Evolutionary conservation across 2,888 invertebrate genomes (phyloP), one percentile per base, ranked within the genome.

Genomic region (Latrodectus hesperus): DNA sequence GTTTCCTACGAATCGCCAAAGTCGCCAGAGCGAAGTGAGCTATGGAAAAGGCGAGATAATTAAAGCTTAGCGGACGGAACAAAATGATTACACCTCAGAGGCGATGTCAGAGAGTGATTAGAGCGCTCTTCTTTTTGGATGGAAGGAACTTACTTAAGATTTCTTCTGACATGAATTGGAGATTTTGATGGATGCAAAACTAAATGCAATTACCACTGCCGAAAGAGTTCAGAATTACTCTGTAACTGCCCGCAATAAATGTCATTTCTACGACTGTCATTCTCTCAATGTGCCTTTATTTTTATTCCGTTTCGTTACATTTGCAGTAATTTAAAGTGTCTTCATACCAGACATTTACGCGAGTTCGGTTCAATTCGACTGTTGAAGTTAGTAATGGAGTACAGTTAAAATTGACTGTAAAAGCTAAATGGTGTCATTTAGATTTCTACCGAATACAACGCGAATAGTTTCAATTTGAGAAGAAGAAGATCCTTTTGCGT

Each of bases 181-280:
- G 60, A 60, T n/a, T 16, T 60, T 60, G 60, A 60, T 60, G 60
- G 60, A 60, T 60, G 60, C 12, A 60, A 60, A 60, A 60, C 60
- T 16, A 60, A 60, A n/a, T 60, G 60, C 60, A 60, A 60, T 38
- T 38, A 38, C 38, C 38, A 38, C 38, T 38, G 38, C 38, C 38
- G 38, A 38, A 4, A 38, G 38, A 38, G 38, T 38, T 38, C 38
- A 38, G 38, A 38, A 38, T 38, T 38, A 38, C 38, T 38, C 38
- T 38, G 1, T 3, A 38, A 38, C 38, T 38, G 38, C 38, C 38
- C 38, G 38, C 38, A 38, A 38, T 38, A 38, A 38, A 38, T 5
- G 38, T 38, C 38, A 38, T 38, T 60, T 60, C 60, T 10, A 60
- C 60, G 60, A 60, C n/a, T 16, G n/a, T 60, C 60, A 60, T 60